phyloP scores from a whole-genome alignment of 2,797 vertebrate species.

The Oreochromis grahami region DNA sequence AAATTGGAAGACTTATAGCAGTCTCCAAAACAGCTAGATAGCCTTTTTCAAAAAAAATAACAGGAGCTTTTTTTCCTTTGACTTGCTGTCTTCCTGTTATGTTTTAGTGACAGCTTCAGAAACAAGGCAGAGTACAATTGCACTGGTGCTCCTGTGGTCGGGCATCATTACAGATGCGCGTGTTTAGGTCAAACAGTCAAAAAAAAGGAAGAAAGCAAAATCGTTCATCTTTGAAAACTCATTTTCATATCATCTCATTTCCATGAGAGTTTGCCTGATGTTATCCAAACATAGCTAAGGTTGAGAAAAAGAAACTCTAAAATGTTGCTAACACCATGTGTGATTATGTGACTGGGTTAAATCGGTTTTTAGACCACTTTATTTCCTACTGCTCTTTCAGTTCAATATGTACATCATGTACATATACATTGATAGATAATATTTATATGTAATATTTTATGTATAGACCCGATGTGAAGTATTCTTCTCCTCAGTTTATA shows the following conservation, averaged over 20 bases:
- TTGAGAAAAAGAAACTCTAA: background rate
- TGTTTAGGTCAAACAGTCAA: background rate
- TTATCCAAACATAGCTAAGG: background rate
- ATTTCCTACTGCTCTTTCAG: background rate
- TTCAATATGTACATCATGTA: background rate
- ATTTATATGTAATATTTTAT: background rate
- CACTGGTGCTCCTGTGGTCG: background rate
- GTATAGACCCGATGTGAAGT: background rate
- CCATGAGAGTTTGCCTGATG: background rate
- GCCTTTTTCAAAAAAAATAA: background rate
- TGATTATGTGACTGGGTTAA: background rate
- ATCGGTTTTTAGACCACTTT: background rate
- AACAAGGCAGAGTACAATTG: background rate
- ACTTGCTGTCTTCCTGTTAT: background rate
- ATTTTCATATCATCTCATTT: background rate
- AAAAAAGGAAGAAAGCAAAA: background rate
- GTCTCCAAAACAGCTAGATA: background rate
- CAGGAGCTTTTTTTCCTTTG: background rate
- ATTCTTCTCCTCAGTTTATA: background rate
- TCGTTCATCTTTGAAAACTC: background rate
- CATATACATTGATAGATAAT: background rate
- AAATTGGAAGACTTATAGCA: background rate
- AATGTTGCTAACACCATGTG: background rate
- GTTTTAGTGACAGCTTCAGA: background rate
- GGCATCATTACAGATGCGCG: background rate